Percentiles rank a stretch among this genome's conserved stretches.
These are phyloP conservation scores for Eupithecia insigniata DNA, from an alignment of 2,888 invertebrate species.

Conservation along the genomic window DNA sequence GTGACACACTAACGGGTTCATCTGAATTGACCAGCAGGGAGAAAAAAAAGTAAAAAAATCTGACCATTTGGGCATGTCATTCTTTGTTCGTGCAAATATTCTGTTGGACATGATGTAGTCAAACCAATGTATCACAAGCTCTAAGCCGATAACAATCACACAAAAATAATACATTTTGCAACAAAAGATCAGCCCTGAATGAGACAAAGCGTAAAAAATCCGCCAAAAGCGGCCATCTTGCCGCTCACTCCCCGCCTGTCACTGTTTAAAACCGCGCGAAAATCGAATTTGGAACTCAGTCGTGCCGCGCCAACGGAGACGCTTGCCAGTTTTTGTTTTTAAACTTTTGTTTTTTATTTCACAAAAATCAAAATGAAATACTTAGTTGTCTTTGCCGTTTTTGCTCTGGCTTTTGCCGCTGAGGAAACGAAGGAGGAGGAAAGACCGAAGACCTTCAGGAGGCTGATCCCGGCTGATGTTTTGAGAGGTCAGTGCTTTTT, in stretches of 20 bases:
- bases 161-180: constrained; percentile 60
- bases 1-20: too few species aligned
- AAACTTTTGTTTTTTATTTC: constrained; percentile 54
- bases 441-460: constrained; percentile 89
- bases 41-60: neutral
- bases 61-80: too few species aligned
- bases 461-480: constrained; percentile 95
- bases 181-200: constrained; percentile 65
- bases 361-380: constrained; percentile 82
- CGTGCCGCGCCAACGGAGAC: constrained; percentile 61
- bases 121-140: constrained; percentile 7
- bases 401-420: constrained; percentile 83
- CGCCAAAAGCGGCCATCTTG: constrained; percentile 52
- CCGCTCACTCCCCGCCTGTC: constrained; percentile 70
- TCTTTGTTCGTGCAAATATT: neutral
- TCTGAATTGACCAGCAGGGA: too few species aligned
- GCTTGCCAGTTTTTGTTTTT: constrained; percentile 53
- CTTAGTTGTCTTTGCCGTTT: constrained; percentile 78
- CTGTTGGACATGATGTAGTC: neutral
- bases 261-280: constrained; percentile 72
- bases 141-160: constrained; percentile 44
- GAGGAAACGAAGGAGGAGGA: constrained; percentile 83
- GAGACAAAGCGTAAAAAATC: constrained; percentile 43
- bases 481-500: constrained; percentile 89
- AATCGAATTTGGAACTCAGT: constrained; percentile 63